A percentile compares a stretch with the other conserved stretches of the same genome.
Evolutionary conservation across 2,888 invertebrate genomes (phyloP).

Genomic region (Parnassius apollo): DNA sequence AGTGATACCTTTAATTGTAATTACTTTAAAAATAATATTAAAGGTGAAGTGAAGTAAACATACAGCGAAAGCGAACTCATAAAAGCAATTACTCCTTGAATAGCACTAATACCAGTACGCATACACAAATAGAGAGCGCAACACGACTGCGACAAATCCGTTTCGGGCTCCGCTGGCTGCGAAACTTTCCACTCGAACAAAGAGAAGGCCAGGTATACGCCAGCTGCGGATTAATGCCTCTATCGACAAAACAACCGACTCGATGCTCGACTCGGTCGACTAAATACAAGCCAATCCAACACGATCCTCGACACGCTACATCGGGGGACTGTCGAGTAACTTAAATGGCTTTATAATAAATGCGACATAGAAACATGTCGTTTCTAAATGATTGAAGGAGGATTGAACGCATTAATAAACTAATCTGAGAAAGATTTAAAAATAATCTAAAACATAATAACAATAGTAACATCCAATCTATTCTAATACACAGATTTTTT

Average conservation of each 20-base stretch:
- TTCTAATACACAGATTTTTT: neutral
- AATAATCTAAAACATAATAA: too few relatives aligned
- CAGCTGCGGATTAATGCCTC: slow-evolving; percentile 65
- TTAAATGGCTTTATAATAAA: slow-evolving; percentile 71
- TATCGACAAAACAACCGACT: slow-evolving; percentile 46
- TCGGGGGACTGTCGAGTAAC: slow-evolving; percentile 49
- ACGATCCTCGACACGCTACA: slow-evolving; percentile 40
- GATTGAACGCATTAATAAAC: slow-evolving; percentile 18
- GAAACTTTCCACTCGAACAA: slow-evolving; percentile 71
- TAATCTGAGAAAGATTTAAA: too few relatives aligned
- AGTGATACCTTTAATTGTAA: too few relatives aligned
- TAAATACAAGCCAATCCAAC: slow-evolving; percentile 37
- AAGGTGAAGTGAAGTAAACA: neutral
- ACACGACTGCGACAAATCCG: slow-evolving; percentile 54
- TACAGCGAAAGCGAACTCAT: neutral
- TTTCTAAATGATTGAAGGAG: slow-evolving; percentile 31
- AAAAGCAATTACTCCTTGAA: slow-evolving; percentile 22
- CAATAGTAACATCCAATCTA: neutral
- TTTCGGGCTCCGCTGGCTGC: slow-evolving; percentile 41
- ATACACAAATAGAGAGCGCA: slow-evolving; percentile 27
- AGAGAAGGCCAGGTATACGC: slow-evolving; percentile 69
- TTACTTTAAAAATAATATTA: neutral
- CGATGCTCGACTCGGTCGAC: slow-evolving; percentile 38
- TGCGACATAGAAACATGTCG: slow-evolving; percentile 53
- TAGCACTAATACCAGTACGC: slow-evolving; percentile 11